Evolutionary conservation across 35 echinoderm and acorn worm species (phyloP).

Genomic region (Patiria miniata): DNA sequence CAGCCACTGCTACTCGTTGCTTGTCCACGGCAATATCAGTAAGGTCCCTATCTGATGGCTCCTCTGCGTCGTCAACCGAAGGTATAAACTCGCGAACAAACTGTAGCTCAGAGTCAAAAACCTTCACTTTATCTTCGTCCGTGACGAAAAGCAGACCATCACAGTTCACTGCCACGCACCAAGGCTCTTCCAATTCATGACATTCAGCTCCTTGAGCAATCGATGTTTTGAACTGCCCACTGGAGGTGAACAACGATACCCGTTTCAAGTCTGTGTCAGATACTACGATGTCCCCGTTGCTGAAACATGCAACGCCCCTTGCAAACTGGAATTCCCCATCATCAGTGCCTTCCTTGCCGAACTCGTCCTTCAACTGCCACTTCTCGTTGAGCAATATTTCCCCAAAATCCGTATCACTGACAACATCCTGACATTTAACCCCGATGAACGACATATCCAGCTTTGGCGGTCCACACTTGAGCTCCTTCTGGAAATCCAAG

Average conservation of each 20-base stretch:
- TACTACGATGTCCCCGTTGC: no score
- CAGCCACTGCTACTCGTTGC: neutral
- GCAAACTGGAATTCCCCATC: conserved; percentile 18
- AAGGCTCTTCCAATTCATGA: neutral
- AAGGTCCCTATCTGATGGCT: neutral
- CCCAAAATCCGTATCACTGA: no score
- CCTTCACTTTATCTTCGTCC: neutral
- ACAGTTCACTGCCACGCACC: neutral
- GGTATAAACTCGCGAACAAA: neutral
- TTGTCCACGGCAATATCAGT: neutral
- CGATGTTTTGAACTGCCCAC: no score
- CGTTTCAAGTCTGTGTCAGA: neutral
- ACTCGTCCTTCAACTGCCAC: no score
- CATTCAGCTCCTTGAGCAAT: neutral
- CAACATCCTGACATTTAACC: no score
- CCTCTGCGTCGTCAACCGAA: neutral
- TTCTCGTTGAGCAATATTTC: no score
- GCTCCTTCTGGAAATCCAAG: neutral
- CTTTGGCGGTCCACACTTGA: no score
- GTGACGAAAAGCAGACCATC: conserved; percentile 19
- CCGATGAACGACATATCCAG: no score
- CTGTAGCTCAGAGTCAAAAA: neutral
- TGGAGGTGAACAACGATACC: conserved; percentile 22
- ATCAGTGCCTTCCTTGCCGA: no score
- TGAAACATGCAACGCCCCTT: no score